A percentile compares a stretch with the other conserved stretches of the same genome.
These are phyloP conservation scores for Bubo blakistoni DNA, from an alignment of 2,113 vertebrate species.

Conservation along the genomic window DNA sequence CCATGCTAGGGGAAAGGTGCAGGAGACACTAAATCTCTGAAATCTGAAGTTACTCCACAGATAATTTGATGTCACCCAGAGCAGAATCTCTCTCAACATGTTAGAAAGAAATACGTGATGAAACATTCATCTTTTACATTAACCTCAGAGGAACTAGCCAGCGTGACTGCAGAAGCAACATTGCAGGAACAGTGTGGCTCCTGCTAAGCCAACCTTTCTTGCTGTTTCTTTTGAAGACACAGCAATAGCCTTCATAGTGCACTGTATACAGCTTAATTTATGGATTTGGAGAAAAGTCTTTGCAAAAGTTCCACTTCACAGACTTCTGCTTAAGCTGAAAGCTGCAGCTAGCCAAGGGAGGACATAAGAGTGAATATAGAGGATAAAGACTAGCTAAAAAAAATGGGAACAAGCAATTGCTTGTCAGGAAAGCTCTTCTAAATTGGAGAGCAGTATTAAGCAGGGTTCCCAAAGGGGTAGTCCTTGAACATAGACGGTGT, in stretches of 20 bases:
- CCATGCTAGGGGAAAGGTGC: neutral
- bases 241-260: neutral
- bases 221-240: neutral
- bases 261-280: neutral
- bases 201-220: neutral
- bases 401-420: neutral
- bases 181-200: neutral
- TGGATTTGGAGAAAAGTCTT: neutral
- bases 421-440: conserved; percentile 45
- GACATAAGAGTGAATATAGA: neutral
- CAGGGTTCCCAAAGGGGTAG: neutral
- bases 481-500: neutral
- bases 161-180: neutral
- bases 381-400: conserved; percentile 17
- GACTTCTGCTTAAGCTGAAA: conserved; percentile 30
- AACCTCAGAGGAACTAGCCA: neutral
- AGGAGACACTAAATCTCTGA: neutral
- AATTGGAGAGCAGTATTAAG: conserved; percentile 48
- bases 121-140: neutral
- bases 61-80: neutral
- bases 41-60: neutral
- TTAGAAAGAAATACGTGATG: neutral
- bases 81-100: neutral
- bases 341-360: neutral
- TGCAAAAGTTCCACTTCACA: conserved; percentile 28